These are phyloP conservation scores for Botia kubotai DNA, from an alignment of 2,797 vertebrate genomes.

Conservation along the genomic window DNA sequence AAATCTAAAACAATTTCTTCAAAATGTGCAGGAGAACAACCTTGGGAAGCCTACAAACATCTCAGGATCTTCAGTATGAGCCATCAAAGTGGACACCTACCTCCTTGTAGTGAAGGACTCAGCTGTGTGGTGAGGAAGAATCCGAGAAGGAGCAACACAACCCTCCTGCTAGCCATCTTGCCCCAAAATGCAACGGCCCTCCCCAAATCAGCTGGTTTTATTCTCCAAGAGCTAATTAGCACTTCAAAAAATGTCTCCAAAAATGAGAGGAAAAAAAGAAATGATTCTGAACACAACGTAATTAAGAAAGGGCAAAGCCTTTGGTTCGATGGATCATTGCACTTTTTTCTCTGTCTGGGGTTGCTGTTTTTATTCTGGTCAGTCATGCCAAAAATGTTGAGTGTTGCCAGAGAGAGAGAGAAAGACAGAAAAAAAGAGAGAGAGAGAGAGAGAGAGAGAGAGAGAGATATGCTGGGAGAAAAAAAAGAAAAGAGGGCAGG, in stretches of 20 bases:
- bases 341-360: slow-evolving; percentile 81
- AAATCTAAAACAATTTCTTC: not conserved
- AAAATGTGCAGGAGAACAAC: not conserved
- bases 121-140: slow-evolving; percentile 82
- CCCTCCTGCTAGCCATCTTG: slow-evolving; percentile 91
- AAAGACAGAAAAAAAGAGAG: slow-evolving; percentile 59
- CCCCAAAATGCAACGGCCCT: slow-evolving; percentile 87
- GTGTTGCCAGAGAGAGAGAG: slow-evolving; percentile 78
- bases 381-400: slow-evolving; percentile 85
- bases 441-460: slow-evolving; percentile 59
- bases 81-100: slow-evolving; percentile 77
- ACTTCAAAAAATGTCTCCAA: slow-evolving; percentile 76
- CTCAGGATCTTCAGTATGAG: slow-evolving; percentile 5
- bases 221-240: slow-evolving; percentile 89
- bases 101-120: slow-evolving; percentile 90
- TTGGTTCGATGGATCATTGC: slow-evolving; percentile 80
- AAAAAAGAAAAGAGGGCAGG: slow-evolving; percentile 32
- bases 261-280: slow-evolving; percentile 64
- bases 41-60: not conserved
- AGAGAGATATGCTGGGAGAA: slow-evolving; percentile 35
- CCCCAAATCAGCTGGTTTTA: slow-evolving; percentile 89
- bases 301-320: slow-evolving; percentile 84
- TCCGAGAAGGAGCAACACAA: slow-evolving; percentile 83
- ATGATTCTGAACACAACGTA: slow-evolving; percentile 80
- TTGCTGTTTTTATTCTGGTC: slow-evolving; percentile 87